Conservation (phyloP, 92 coral and sea anemone species). For the Desmophyllum pertusum region DNA sequence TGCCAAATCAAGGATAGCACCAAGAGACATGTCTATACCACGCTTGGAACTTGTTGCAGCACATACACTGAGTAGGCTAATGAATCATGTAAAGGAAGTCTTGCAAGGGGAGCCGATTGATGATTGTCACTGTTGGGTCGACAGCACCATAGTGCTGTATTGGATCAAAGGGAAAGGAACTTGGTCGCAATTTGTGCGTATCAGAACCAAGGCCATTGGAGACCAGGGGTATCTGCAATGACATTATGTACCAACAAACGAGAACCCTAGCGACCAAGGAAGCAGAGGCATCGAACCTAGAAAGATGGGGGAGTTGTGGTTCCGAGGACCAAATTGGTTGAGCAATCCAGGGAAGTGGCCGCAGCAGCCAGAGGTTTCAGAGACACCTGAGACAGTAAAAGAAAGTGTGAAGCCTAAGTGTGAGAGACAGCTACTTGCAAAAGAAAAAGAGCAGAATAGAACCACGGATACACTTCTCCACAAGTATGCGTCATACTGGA, state of each 20-base stretch:
- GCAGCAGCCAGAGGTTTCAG: constrained; percentile 48
- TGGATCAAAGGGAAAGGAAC: constrained; percentile 57
- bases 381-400: constrained; percentile 35
- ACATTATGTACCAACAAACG: constrained; percentile 57
- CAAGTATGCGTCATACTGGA: constrained; percentile 38
- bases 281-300: constrained; percentile 45
- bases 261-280: constrained; percentile 63
- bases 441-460: constrained; percentile 43
- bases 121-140: constrained; percentile 58
- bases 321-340: constrained; percentile 53
- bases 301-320: constrained; percentile 52
- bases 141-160: constrained; percentile 54
- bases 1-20: constrained; percentile 61
- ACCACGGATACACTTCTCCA: constrained; percentile 18
- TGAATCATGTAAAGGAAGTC: constrained; percentile 48
- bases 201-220: constrained; percentile 52
- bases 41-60: constrained; percentile 63
- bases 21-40: constrained; percentile 55
- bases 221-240: constrained; percentile 45
- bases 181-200: constrained; percentile 58
- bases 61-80: constrained; percentile 44
- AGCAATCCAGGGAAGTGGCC: constrained; percentile 45
- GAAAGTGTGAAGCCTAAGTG: constrained; percentile 42
- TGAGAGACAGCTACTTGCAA: constrained; percentile 60
- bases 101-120: constrained; percentile 36